Evolutionary conservation across 2,113 vertebrate species (phyloP), one percentile per base, ranked within the genome.

Genomic region (Platysteira castanea): DNA sequence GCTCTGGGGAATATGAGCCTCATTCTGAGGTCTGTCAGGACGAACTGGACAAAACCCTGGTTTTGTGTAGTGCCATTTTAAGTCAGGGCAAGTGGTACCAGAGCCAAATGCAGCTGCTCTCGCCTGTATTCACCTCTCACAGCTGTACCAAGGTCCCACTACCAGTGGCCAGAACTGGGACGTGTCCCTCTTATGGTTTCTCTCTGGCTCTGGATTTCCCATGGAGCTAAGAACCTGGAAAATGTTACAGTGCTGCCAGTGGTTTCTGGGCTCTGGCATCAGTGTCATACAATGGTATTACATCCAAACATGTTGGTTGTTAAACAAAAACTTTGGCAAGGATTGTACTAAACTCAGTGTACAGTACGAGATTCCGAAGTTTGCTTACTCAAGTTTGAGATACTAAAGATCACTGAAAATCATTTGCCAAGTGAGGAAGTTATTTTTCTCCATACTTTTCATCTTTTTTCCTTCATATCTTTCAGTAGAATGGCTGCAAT

Each of bases 171-270:
- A 54, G 16, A 64, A n/a, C 0, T 5, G 28, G 46, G 46, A 46
- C 16, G 19, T 1, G 5, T 54, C n/a, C 28, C 15, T 80, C 27
- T 49, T 3, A 4, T 3, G 26, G 37, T 41, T 1, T 2, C 64
- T 46, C 0, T 33, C n/a, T 86, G 31, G 39, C 49, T 42, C 33
- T 52, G 79, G 44, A 57, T 59, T 85, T 74, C 19, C 59, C 53
- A 11, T 18, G 17, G 15, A 54, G 39, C 52, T 42, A 26, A 61
- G 60, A 59, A 50, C 23, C 31, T 71, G 53, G 35, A 75, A 63
- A 37, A 78, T 4, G 16, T 50, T 83, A 69, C 0, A 0, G 59
- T 47, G 41, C 54, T 65, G 47, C 28, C 69, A 69, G 50, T 31
- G 26, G 44, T n/a, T 76, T 89, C 71, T 76, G 59, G 41, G 76